Base-by-base conservation (phyloP, 2,113 vertebrate genomes). In the Amblyopsis rosae region DNA sequence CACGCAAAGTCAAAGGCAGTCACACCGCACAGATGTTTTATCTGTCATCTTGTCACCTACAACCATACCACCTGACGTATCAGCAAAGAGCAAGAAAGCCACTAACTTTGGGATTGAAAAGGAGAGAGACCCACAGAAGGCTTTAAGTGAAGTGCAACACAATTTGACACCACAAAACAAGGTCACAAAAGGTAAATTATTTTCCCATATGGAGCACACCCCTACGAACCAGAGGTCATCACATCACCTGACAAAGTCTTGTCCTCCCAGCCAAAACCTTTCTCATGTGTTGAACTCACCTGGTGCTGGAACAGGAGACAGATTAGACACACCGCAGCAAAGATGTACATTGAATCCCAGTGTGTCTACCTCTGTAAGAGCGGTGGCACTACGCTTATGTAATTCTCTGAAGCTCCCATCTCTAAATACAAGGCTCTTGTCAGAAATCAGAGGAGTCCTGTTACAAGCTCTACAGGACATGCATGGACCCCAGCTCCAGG, bases 381-480 rank as follows among this genome's bases (percentile, higher is more conserved):
- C 70, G 12, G 35, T 95, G 70, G 85, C 92, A 13, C 32, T 50
- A 48, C 72, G 87, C 41, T 79, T 96, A 9, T 88, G 86, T 64
- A 66, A 72, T 11, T 65, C 67, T 32, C 59, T 95, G 46, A 73
- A 76, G 63, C 76, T 92, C 15, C 88, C 85, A 1, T 55, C 70
- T 35, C 84, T 91, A 13, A 86, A 72, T 10, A 83, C 76, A 58
- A 84, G 88, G 61, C 80, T 90, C 64, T 81, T 94, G 60, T 77
- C 79, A 7, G 92, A 96, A 61, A 89, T 81, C 72, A 93, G 89
- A 60, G 83, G 89, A 47, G 65, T 77, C 0, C 83, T 97, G 9
- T 9, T 93, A 60, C 73, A 80, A 16, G 71, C 81, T 35, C 80
- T 96, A 48, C 78, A 63, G 63, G 73, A 90, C 55, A 81, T 78